Evolutionary conservation across 1,140 invertebrate species (phyloP).

Genomic region (Bradynema listronoti): DNA sequence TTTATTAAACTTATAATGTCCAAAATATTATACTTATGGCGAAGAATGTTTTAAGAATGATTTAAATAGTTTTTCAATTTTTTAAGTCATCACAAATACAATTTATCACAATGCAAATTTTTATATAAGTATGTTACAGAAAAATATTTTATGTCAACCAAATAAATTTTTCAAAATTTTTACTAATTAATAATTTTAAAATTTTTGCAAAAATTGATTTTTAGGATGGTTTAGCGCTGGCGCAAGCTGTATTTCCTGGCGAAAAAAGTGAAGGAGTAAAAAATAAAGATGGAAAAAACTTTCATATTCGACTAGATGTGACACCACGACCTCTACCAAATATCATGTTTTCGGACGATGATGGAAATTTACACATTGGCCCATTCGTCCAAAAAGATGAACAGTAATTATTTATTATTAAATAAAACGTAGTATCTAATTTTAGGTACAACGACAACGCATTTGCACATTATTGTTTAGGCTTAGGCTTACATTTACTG

Average conservation of each 20-base stretch:
- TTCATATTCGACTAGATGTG: conserved; percentile 27
- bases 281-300: conserved; percentile 9
- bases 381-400: conserved; percentile 44
- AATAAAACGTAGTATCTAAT: not conserved
- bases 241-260: conserved; percentile 38
- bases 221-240: conserved; percentile 40
- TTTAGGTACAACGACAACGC: not conserved
- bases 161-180: not conserved
- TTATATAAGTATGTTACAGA: not conserved
- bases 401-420: conserved; percentile 8
- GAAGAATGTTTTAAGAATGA: not conserved
- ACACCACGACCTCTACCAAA: conserved; percentile 11
- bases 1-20: not conserved
- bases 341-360: conserved; percentile 41
- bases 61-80: not conserved
- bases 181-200: not conserved
- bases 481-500: not conserved
- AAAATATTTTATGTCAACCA: not conserved
- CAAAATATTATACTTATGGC: not conserved
- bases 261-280: conserved; percentile 7
- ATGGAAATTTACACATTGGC: conserved; percentile 32
- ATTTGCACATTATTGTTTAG: not conserved
- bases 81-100: not conserved
- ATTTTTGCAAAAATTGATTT: conserved; percentile 8
- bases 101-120: not conserved